Evolutionary conservation across 2,113 vertebrate species (phyloP).

Genomic region (Lophotis ruficrista): DNA sequence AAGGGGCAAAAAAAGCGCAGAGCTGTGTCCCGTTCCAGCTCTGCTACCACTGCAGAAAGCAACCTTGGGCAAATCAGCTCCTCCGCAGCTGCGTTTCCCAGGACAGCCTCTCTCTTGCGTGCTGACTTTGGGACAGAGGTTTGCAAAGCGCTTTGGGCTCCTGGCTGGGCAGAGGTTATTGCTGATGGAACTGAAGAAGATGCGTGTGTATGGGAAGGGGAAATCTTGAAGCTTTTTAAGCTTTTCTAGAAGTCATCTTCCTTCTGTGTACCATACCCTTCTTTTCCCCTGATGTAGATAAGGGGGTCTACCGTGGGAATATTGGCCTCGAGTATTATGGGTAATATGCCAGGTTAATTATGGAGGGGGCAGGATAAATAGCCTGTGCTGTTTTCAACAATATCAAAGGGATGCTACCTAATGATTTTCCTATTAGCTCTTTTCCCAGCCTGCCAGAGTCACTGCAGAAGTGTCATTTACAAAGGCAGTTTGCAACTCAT

Average conservation of each 20-base stretch:
- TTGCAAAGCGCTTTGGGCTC: neutral
- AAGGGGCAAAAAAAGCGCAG: neutral
- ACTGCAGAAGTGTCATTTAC: conserved; percentile 57
- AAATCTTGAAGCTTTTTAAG: neutral
- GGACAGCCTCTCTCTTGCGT: neutral
- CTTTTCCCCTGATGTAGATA: neutral
- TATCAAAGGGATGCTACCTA: conserved; percentile 61
- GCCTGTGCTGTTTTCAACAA: conserved; percentile 14
- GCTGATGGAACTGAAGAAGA: neutral
- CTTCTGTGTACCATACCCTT: neutral
- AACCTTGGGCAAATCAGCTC: neutral
- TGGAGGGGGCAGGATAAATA: conserved; percentile 36
- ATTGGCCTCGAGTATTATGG: conserved; percentile 1
- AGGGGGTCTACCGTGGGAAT: neutral
- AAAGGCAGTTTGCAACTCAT: conserved; percentile 67
- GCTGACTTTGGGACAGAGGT: neutral
- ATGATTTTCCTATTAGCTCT: conserved; percentile 66
- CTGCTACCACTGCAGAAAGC: neutral
- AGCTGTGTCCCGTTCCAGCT: neutral
- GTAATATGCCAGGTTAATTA: conserved; percentile 46
- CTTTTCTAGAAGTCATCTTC: neutral
- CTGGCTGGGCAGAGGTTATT: neutral
- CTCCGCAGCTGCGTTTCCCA: neutral
- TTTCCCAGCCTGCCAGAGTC: conserved; percentile 40
- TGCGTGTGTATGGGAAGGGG: fast-evolving